A percentile compares a stretch with the other conserved stretches of the same genome.
Conservation (phyloP, 2,113 vertebrate genomes). For the Myrmecophaga tridactyla region DNA sequence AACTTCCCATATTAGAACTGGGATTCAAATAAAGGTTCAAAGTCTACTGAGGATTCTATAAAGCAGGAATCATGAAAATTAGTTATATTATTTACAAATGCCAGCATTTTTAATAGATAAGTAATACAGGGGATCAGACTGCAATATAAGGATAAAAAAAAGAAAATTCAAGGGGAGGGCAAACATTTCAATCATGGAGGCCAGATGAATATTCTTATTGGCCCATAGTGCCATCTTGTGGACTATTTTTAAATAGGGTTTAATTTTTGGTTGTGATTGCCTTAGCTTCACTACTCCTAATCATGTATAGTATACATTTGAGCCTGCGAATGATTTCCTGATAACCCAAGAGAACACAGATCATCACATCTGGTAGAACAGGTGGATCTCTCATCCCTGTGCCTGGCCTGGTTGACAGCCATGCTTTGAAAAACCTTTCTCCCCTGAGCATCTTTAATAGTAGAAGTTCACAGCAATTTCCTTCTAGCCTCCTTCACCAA, state of each 20-base stretch:
- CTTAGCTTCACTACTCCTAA: background rate
- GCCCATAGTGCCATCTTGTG: constrained; percentile 82
- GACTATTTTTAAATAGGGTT: background rate
- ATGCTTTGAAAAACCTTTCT: background rate
- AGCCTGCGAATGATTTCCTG: background rate
- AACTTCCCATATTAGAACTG: constrained; percentile 79
- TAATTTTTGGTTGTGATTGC: fast-evolving
- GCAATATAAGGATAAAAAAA: constrained; percentile 79
- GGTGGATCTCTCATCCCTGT: fast-evolving
- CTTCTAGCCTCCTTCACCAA: background rate
- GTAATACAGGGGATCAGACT: constrained; percentile 77
- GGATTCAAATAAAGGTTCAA: constrained; percentile 80
- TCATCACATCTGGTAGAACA: background rate
- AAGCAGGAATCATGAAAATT: constrained; percentile 80
- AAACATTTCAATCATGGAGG: constrained; percentile 11
- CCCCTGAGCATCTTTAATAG: background rate
- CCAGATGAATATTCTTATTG: constrained; percentile 31
- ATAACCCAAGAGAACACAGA: background rate
- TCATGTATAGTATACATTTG: fast-evolving
- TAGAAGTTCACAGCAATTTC: background rate
- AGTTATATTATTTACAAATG: constrained; percentile 79
- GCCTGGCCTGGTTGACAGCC: background rate
- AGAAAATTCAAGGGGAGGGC: constrained; percentile 64
- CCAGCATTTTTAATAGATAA: constrained; percentile 76
- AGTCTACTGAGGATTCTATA: constrained; percentile 73